phyloP scores from a whole-genome alignment of 2,797 vertebrate genomes.

The Acridotheres tristis region DNA sequence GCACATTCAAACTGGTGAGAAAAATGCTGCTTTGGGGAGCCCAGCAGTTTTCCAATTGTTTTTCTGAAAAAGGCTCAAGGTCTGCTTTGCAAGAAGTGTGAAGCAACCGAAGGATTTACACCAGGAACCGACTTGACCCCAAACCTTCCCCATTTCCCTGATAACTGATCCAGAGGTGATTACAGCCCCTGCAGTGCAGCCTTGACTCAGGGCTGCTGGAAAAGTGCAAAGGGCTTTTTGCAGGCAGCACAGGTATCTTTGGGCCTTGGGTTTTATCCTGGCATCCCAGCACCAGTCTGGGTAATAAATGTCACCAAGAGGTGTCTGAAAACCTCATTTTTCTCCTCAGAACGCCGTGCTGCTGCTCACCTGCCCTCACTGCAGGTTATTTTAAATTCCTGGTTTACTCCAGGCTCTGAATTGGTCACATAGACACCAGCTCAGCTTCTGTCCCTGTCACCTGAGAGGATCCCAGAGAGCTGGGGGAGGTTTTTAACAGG shows the following conservation, averaged over 20 bases:
- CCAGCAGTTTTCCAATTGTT: neutral
- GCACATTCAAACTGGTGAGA: neutral
- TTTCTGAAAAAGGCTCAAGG: neutral
- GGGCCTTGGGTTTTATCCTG: neutral
- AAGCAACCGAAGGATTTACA: neutral
- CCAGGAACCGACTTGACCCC: neutral
- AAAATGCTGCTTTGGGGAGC: neutral
- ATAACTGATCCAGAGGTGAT: neutral
- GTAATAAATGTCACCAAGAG: neutral
- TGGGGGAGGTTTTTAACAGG: neutral
- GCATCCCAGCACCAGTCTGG: neutral
- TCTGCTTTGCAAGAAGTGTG: neutral
- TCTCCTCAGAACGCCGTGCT: neutral
- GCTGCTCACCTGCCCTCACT: neutral
- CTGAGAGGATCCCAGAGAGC: neutral
- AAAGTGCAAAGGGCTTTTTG: neutral
- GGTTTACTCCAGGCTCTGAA: neutral
- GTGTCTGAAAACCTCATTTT: neutral
- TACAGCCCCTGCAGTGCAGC: neutral
- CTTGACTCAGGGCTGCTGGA: neutral
- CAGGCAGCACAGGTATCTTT: neutral
- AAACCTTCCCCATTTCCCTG: neutral
- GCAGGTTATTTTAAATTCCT: neutral
- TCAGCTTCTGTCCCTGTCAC: neutral
- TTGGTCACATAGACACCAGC: neutral